Percentiles rank a stretch among this genome's conserved stretches.
Conservation (phyloP, 1,140 invertebrate species). For the Saccostrea echinata region DNA sequence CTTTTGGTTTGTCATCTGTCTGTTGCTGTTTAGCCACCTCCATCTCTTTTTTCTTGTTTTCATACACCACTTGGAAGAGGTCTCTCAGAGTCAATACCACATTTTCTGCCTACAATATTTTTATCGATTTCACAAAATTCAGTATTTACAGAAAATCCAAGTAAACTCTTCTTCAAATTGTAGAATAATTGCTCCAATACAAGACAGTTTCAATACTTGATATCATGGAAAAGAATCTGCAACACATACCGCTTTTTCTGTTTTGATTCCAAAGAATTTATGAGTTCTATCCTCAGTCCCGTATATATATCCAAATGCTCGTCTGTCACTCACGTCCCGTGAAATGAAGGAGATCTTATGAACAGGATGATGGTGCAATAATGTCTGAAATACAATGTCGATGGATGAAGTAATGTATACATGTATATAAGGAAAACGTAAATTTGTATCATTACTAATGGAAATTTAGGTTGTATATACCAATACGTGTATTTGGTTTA, state of each 20-base stretch:
- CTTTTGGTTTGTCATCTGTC: slow-evolving; percentile 38
- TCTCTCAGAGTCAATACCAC: slow-evolving; percentile 97
- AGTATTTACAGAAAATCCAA: neutral
- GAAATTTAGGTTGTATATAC: no score
- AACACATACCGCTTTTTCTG: slow-evolving; percentile 91
- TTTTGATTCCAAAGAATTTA: slow-evolving; percentile 99
- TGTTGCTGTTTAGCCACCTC: slow-evolving; percentile 89
- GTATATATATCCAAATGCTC: slow-evolving; percentile 99
- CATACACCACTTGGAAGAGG: slow-evolving; percentile 98
- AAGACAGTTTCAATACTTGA: no score
- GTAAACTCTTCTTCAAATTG: no score
- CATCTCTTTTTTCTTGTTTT: slow-evolving; percentile 98
- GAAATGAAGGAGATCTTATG: slow-evolving; percentile 99
- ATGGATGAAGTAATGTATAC: no score
- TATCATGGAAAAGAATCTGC: neutral
- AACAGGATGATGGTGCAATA: slow-evolving; percentile 97
- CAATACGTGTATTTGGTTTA: no score
- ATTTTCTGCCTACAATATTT: slow-evolving; percentile 83
- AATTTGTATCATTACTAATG: no score
- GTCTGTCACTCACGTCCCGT: slow-evolving; percentile 96
- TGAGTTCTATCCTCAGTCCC: slow-evolving; percentile 97
- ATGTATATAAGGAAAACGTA: no score
- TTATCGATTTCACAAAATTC: neutral
- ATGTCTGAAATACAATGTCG: slow-evolving; percentile 71
- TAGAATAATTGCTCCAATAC: no score